Evolutionary conservation across 2,113 vertebrate species (phyloP), one percentile per base, ranked within the genome.

Genomic region (Aptenodytes forsteri): DNA sequence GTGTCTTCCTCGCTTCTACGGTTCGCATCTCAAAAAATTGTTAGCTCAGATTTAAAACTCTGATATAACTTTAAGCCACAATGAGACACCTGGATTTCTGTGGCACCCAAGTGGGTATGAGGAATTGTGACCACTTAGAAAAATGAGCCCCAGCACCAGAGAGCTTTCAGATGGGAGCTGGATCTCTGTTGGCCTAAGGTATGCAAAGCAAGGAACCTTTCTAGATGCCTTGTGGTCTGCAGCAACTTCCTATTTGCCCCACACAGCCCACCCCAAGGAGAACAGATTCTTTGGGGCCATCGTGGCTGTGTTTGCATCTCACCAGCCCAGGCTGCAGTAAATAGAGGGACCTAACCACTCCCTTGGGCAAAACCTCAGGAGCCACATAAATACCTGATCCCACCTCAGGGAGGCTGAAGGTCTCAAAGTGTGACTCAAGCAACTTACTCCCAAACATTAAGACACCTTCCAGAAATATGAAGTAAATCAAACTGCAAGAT

Each of bases 71-170:
- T 54, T 54, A 54, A 62, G 40, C 49, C 47, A 42, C 36, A 61
- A 16, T 13, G 14, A 71, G 36, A 50, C 18, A 22, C 46, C 18
- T 83, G 11, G 32, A 72, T 72, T 62, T 44, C 67, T 52, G 25
- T 52, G 56, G 56, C 2, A 0, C 47, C 56, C 0, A 1, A 44
- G 56, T 15, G 36, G 47, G 16, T 15, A 25, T 30, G 52, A 67
- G 40, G 29, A 61, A 42, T 36, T 44, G 20, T 19, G 32, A 83
- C 19, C 25, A 9, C 30, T 50, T 52, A 23, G 46, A 40, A 84
- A 44, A n/a, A 44, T 13, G 12, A 25, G 10, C 26, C 32, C 64
- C 32, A 25, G 56, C 47, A 36, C 16, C 32, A 44, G 12, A 20
- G 30, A 44, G 36, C 46, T 29, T 42, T 71, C 46, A 52, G 30